phyloP scores from a whole-genome alignment of 2,797 vertebrate species.

The Enoplosus armatus region DNA sequence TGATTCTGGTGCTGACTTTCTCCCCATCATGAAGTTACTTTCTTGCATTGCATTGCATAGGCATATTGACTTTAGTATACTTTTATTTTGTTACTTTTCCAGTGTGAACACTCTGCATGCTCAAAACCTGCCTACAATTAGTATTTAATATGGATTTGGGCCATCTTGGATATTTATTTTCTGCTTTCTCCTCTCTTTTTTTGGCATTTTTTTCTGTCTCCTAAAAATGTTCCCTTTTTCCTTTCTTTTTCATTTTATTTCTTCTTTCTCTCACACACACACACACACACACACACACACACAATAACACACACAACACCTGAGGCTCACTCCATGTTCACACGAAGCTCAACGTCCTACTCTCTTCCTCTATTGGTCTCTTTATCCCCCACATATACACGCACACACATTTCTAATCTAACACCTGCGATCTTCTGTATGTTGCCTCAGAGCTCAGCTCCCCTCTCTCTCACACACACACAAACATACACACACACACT shows the following conservation, averaged over 20 bases:
- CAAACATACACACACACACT: slow-evolving; percentile 2
- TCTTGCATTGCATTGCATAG: too few relatives aligned
- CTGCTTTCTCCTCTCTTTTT: not conserved
- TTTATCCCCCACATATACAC: not conserved
- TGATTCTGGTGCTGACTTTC: not conserved
- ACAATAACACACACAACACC: not conserved
- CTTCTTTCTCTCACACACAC: not conserved
- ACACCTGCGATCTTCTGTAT: slow-evolving; percentile 23
- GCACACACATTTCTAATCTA: slow-evolving; percentile 1
- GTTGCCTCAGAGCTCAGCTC: slow-evolving; percentile 2
- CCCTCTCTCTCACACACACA: not conserved
- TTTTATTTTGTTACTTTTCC: not conserved
- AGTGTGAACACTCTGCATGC: not conserved
- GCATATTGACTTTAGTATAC: not conserved
- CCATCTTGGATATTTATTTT: not conserved
- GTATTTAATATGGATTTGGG: not conserved
- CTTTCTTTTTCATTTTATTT: not conserved
- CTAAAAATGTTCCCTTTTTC: not conserved
- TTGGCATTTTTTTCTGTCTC: not conserved
- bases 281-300: not conserved
- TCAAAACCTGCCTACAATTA: not conserved
- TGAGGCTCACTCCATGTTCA: not conserved
- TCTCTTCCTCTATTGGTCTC: not conserved
- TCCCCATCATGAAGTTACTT: not conserved
- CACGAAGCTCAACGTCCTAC: not conserved